phyloP scores from a whole-genome alignment of 2,797 vertebrate genomes.

The Epinephelus awoara region DNA sequence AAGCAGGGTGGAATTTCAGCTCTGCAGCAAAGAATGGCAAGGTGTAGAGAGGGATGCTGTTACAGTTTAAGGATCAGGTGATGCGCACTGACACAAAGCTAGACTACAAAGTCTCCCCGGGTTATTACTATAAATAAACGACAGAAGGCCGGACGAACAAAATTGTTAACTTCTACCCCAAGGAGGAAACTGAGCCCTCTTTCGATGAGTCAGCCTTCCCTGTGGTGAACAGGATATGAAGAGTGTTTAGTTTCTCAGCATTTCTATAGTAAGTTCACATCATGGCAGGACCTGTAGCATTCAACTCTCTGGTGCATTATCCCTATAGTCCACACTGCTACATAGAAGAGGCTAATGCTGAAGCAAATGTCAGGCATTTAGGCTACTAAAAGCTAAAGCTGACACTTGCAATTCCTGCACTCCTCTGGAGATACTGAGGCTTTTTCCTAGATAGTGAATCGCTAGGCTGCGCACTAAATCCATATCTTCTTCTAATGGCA shows the following conservation, averaged over 20 bases:
- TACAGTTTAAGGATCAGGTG: conserved; percentile 64
- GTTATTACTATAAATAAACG: conserved; percentile 69
- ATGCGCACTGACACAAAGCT: conserved; percentile 50
- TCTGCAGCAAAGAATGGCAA: conserved; percentile 51
- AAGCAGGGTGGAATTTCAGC: conserved; percentile 70
- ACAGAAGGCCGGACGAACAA: conserved; percentile 28
- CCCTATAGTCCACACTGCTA: conserved; percentile 32
- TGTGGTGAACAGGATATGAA: conserved; percentile 43
- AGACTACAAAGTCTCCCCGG: conserved; percentile 53
- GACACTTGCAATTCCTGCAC: conserved; percentile 43
- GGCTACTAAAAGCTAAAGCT: conserved; percentile 38
- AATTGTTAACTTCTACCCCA: conserved; percentile 55
- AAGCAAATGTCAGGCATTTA: conserved; percentile 53
- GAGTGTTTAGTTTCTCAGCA: conserved; percentile 34
- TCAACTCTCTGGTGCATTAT: conserved; percentile 18
- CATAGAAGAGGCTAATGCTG: conserved; percentile 30
- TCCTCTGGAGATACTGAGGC: conserved; percentile 32
- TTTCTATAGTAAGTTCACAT: conserved; percentile 35
- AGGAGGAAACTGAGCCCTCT: conserved; percentile 52
- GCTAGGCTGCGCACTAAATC: conserved; percentile 43
- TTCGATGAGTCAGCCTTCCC: conserved; percentile 64
- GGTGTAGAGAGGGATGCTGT: conserved; percentile 51
- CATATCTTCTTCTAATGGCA: conserved; percentile 50
- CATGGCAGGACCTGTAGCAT: conserved; percentile 23
- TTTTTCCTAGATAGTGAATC: conserved; percentile 20